Evolutionary conservation across 2,888 invertebrate species (phyloP), one percentile per base, ranked within the genome.

Genomic region (Sipunculus nudus): DNA sequence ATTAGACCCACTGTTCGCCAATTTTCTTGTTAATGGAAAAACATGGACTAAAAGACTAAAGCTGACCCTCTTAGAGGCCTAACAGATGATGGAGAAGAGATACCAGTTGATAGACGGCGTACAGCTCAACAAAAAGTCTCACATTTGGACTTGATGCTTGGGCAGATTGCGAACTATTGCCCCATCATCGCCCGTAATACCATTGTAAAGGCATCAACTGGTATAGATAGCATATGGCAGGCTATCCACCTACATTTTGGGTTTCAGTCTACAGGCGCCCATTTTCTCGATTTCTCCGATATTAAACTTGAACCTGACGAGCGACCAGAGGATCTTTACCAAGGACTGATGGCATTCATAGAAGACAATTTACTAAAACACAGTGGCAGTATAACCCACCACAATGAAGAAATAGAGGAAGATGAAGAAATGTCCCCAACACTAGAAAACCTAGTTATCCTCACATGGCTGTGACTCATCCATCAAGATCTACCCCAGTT

Each of bases 251-350:
- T 61, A 19, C 68, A 74, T 41, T 70, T 57, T 59, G 72, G 72
- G 1, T 71, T 73, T 39, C 73, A 74, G 32, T 61, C 67, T 5
- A 68, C 71, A 10, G 70, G 72, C 2, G 63, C 48, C 1, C 68
- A 67, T 28, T 70, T 73, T 26, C 8, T 70, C 1, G 63, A 69
- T 40, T 63, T 69, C 26, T 52, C 53, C 3, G 47, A 52, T 29
- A 61, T 72, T 5, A 28, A 53, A 3, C 53, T 61, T 3, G 59
- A 70, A 31, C 59, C 57, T 5, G 59, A 52, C 1, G 71, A 72
- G 49, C 41, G 64, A n/a, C 66, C 60, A 0, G 66, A 70, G 25
- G 62, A 71, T 38, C 32, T 70, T 8, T 71, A 41, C 25, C 63
- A 71, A 35, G 21, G 62, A n/a, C 58, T 48, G 41, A 59, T 23